A percentile compares a stretch with the other conserved stretches of the same genome.
Evolutionary conservation across 2,888 invertebrate species (phyloP).

Genomic region (Clitarchus hookeri): DNA sequence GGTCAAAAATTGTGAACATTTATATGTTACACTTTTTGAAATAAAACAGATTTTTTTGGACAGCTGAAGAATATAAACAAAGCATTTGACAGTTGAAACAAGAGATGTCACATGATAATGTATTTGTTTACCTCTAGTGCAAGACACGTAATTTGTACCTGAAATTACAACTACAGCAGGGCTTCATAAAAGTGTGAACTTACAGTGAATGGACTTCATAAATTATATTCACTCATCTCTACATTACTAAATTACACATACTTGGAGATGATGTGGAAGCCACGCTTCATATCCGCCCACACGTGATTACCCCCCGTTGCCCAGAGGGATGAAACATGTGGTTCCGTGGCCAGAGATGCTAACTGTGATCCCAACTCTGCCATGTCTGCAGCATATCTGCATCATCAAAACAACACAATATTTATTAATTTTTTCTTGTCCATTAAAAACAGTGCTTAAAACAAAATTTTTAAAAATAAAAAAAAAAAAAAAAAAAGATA

Average conservation of each 20-base stretch:
- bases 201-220: too few relatives aligned
- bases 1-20: too few relatives aligned
- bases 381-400: conserved; percentile 58
- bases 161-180: too few relatives aligned
- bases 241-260: conserved; percentile 19
- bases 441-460: not conserved
- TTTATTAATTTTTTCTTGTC: too few relatives aligned
- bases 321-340: conserved; percentile 53
- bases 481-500: conserved; percentile 6
- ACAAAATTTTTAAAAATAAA: not conserved
- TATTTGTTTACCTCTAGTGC: too few relatives aligned
- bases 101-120: too few relatives aligned
- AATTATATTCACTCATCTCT: not conserved
- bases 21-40: too few relatives aligned
- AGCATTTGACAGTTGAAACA: too few relatives aligned
- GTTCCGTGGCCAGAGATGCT: conserved; percentile 56
- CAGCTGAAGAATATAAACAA: too few relatives aligned
- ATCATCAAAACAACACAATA: not conserved
- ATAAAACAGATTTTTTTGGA: too few relatives aligned
- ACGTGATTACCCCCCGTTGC: conserved; percentile 54
- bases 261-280: conserved; percentile 55
- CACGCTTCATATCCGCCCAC: conserved; percentile 61
- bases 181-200: too few relatives aligned
- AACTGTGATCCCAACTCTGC: conserved; percentile 61
- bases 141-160: too few relatives aligned